Evolutionary conservation across 2,113 vertebrate species (phyloP).

Genomic region (Ciconia boyciana): DNA sequence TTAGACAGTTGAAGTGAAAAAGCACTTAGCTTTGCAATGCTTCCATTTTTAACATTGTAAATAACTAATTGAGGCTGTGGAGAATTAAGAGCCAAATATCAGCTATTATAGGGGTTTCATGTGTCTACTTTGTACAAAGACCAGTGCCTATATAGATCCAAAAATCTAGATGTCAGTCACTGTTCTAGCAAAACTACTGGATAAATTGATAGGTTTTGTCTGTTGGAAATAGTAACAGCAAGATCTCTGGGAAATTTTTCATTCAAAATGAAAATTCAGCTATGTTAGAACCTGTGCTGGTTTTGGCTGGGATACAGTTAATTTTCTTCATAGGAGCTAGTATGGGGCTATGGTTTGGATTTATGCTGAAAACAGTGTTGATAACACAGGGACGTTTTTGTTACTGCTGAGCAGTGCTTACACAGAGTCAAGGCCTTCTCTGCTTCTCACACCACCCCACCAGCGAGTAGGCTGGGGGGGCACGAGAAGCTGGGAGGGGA

Average conservation of each 20-base stretch:
- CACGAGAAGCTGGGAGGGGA: too few species aligned
- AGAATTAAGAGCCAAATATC: not conserved
- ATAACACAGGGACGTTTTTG: too few species aligned
- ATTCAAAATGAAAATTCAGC: not conserved
- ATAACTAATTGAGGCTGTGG: not conserved
- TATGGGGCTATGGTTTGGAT: too few species aligned
- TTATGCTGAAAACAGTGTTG: too few species aligned
- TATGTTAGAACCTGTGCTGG: not conserved
- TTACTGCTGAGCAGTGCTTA: too few species aligned
- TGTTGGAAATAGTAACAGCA: not conserved
- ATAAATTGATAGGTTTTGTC: not conserved
- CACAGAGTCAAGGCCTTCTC: too few species aligned
- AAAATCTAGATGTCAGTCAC: not conserved
- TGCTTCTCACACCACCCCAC: too few species aligned
- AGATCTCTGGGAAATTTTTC: not conserved
- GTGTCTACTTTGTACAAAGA: not conserved
- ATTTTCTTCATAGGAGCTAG: too few species aligned
- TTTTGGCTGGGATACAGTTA: too few species aligned
- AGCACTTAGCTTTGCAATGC: not conserved
- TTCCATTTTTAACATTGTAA: not conserved
- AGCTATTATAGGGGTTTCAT: not conserved
- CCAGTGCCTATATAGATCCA: not conserved
- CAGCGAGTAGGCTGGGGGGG: too few species aligned
- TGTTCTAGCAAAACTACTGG: not conserved
- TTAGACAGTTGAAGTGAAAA: not conserved